phyloP scores from a whole-genome alignment of 2,113 vertebrate genomes.

The Entosphenus tridentatus region DNA sequence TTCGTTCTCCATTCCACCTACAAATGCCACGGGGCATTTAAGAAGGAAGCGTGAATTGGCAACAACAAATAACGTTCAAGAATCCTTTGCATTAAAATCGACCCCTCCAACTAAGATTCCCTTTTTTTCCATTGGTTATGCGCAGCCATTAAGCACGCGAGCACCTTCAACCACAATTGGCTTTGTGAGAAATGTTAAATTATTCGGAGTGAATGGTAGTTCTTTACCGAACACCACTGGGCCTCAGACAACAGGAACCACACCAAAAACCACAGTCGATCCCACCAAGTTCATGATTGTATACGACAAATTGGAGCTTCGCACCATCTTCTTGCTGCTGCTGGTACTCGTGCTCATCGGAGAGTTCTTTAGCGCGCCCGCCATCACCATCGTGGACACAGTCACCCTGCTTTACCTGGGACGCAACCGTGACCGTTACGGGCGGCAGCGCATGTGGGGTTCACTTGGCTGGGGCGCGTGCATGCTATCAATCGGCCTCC shows the following conservation, averaged over 20 bases:
- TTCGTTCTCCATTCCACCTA: too few species aligned
- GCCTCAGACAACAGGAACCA: constrained; percentile 16
- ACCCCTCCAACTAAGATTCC: neutral
- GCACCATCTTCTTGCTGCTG: constrained; percentile 71
- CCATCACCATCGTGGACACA: constrained; percentile 83
- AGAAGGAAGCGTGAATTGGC: neutral
- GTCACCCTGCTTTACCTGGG: constrained; percentile 80
- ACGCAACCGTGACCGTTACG: constrained; percentile 66
- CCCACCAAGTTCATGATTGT: constrained; percentile 23
- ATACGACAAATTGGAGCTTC: constrained; percentile 49
- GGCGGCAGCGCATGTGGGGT: constrained; percentile 92
- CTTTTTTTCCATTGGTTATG: too few species aligned
- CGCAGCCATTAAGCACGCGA: neutral
- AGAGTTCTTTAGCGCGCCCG: constrained; percentile 91
- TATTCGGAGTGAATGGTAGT: too few species aligned
- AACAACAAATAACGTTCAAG: neutral
- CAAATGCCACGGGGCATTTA: too few species aligned
- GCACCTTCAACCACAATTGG: too few species aligned
- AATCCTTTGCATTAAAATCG: neutral
- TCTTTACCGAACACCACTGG: constrained; percentile 9
- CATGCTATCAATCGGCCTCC: constrained; percentile 81
- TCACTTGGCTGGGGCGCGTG: constrained; percentile 88
- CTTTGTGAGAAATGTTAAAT: too few species aligned
- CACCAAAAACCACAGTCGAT: constrained; percentile 13
- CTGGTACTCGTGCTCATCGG: constrained; percentile 73